These are phyloP conservation scores for Carpatolechia fugitivella DNA, from an alignment of 2,888 invertebrate genomes.

Conservation along the genomic window DNA sequence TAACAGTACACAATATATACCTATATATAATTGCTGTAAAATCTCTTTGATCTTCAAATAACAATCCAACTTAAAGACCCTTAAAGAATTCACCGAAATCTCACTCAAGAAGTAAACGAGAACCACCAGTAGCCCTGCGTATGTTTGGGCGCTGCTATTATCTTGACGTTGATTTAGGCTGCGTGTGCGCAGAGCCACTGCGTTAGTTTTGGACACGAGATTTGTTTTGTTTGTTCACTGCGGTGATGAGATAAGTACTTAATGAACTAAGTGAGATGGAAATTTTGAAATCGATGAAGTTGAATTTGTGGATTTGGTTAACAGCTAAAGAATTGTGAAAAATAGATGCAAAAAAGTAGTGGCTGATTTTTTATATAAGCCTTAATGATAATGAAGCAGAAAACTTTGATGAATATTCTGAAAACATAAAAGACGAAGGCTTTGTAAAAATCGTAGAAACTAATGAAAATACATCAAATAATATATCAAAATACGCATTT, in stretches of 20 bases:
- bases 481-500: too few relatives aligned
- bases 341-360: background rate
- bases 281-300: background rate
- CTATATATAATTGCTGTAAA: too few relatives aligned
- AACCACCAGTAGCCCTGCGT: constrained; percentile 11
- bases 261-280: constrained; percentile 7
- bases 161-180: constrained; percentile 50
- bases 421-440: too few relatives aligned
- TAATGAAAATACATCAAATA: too few relatives aligned
- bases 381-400: background rate
- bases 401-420: too few relatives aligned
- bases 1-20: too few relatives aligned
- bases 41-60: too few relatives aligned
- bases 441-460: too few relatives aligned
- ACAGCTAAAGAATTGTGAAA: background rate
- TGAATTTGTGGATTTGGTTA: background rate
- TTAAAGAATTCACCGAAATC: background rate
- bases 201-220: constrained; percentile 21
- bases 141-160: constrained; percentile 50
- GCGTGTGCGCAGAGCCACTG: constrained; percentile 40
- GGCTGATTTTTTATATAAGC: background rate
- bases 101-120: background rate
- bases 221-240: constrained; percentile 18
- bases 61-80: background rate
- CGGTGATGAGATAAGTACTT: constrained; percentile 8